Base-by-base conservation (phyloP, 2,888 invertebrate genomes). In the Invenusta paracnida region DNA sequence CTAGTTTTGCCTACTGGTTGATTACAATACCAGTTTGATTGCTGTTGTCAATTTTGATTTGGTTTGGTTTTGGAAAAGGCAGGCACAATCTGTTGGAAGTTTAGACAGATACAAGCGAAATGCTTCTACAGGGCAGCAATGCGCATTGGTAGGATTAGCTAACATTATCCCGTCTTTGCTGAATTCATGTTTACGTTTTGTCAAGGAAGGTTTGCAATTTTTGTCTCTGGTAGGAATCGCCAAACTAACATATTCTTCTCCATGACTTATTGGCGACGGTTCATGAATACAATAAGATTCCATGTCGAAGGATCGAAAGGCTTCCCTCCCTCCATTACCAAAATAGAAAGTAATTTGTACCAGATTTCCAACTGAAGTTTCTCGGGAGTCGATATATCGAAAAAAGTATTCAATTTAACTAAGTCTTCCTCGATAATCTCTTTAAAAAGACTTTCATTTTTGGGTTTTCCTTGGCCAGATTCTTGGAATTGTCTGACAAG, bases 311-410 rank as follows among this genome's bases (percentile, higher is more conserved):
- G 73, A 73, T 73, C 73, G 73, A 73, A 73, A 73, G 73, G 73
- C 73, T 73, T 73, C 73, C 73, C 73, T 73, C 73, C 73, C 73
- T 73, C 73, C 23, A 73, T 73, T 73, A 73, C 73, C 73, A 73
- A 73, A 73, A 73, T 73, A 73, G 73, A 73, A 73, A 73, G 73
- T 73, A 73, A 73, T 73, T 73, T 73, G 73, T 73, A 73, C 73
- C 73, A 73, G 73, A 73, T 73, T 73, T n/a, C 73, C 73, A 73
- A 73, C 73, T 73, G 73, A 73, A 73, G 73, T 23, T 73, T 73
- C 73, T 73, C 73, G 73, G 73, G 73, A 73, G 5, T n/a, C 73
- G 73, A 73, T 73, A 5, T 73, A 73, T 73, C 73, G 73, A 73
- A 73, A 73, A 73, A 73, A 23, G 73, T 73, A 73, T 73, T 73